Evolutionary conservation across 2,888 invertebrate species (phyloP), one percentile per base, ranked within the genome.

Genomic region (Dasysyrphus tricinctus): DNA sequence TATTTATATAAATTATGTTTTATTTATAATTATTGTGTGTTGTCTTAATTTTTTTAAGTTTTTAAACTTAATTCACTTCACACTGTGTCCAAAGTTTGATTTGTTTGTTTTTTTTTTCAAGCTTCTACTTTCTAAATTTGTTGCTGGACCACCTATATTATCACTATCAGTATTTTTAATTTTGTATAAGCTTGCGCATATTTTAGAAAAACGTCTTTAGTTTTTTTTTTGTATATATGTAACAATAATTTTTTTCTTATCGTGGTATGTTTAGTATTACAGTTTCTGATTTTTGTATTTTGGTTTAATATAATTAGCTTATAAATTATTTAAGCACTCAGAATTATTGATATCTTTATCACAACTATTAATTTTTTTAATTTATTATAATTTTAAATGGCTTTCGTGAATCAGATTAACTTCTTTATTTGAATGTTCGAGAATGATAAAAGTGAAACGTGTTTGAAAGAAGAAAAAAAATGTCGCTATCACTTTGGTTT

Each of bases 91-190:
- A 42, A 47, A 37, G 11, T 54, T 54, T 47, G 12, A 24, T 51
- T 44, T 63, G 42, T 54, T 39, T 56, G 16, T 57, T 72, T 44
- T 51, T 7, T 9, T 44, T 49, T 47, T 61, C 42, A 44, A 70
- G 65, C 44, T 72, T 49, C 72, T 80, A 84, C 39, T 69, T 67
- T 67, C 49, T 51, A 69, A 61, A 73, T 77, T 85, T 80, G 80
- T 73, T 77, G 73, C 80, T 80, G 84, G 84, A 85, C 76, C 80
- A 80, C 76, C 76, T 73, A 56, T 63, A 24, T 69, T 83, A 84
- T 80, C 79, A 84, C 80, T 80, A 61, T 69, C 54, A 67, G 51
- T 83, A 51, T 75, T 47, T 65, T 47, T 44, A 49, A 14, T 56
- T 83, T 56, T 63, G n/a, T 63, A 61, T 73, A 67, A 74, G 59